phyloP scores from a whole-genome alignment of 2,888 invertebrate species.

The Brachylomia viminalis region DNA sequence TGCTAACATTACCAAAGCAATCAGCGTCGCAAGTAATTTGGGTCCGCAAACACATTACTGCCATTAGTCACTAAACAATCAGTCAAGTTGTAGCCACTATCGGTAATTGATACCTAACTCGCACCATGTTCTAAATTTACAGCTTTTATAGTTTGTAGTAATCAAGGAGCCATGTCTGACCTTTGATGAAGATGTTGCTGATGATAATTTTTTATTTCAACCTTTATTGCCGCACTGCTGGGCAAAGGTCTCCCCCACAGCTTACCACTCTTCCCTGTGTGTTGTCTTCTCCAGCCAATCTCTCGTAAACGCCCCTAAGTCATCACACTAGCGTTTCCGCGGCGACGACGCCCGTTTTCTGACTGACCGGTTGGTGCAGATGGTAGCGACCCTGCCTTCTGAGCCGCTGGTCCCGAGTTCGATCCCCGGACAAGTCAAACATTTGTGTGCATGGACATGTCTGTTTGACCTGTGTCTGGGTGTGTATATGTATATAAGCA shows the following conservation, averaged over 20 bases:
- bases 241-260: neutral
- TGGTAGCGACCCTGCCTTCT: too few species aligned
- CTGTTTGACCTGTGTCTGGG: too few species aligned
- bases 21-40: slow-evolving; percentile 41
- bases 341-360: neutral
- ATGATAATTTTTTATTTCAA: neutral
- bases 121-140: slow-evolving; percentile 29
- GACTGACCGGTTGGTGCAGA: too few species aligned
- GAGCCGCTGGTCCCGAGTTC: too few species aligned
- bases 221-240: neutral
- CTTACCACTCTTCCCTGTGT: neutral
- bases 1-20: slow-evolving; percentile 22
- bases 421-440: too few species aligned
- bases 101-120: slow-evolving; percentile 68
- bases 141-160: slow-evolving; percentile 23
- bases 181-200: neutral
- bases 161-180: neutral
- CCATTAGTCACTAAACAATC: slow-evolving; percentile 60
- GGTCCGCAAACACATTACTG: slow-evolving; percentile 59
- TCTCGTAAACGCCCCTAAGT: neutral
- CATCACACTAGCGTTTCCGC: neutral
- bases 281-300: neutral
- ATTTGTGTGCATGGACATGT: too few species aligned
- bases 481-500: too few species aligned
- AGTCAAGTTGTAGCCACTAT: slow-evolving; percentile 50